Base-by-base conservation (phyloP, 1,140 invertebrate genomes). In the Zaprionus africanus region DNA sequence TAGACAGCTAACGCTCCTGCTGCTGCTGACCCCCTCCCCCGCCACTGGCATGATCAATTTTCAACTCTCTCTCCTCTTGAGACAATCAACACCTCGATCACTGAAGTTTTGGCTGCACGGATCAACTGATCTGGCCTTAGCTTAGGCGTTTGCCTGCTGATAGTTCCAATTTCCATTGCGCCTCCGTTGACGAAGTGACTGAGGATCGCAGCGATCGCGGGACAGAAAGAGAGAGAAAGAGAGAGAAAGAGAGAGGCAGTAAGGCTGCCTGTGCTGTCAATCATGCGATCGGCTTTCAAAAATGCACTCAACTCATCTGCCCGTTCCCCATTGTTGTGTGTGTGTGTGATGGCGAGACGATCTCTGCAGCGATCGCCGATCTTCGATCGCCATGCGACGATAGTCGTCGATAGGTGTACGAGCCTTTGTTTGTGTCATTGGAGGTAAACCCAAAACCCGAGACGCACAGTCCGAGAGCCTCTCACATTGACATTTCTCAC, bases 211-310 rank as follows among this genome's bases (percentile, higher is more conserved):
- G 31, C 31, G 66, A 38, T 28, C 17, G 57, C 38, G 28, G 28
- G 31, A 24, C 34, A 26, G 54, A 17, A n/a, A 22, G 22, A 22
- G 22, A 22, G 22, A 12, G 17, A 31, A 13, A 11, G 56, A 17
- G 64, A 31, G 24, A 19, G 31, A 34, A 11, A 19, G 64, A 19
- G n/a, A 7, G 19, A 31, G 22, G 31, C 31, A 34, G 9, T 11
- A 34, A 12, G 63, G 22, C 17, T 5, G 36, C 5, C 43, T 53
- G 34, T 28, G 63, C 72, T 79, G 76, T 79, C 76, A 79, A 79
- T 79, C 76, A 79, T 66, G 17, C 73, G 76, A 76, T 79, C 76
- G 66, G 66, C 73, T 79, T 79, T 76, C 73, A 75, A 11, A 76
- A 76, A 76, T 66, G 76, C 76, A 79, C 54, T 51, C 49, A 70